Base-by-base conservation (phyloP, 2,797 vertebrate species). In the Heteromormyrus szaboi region DNA sequence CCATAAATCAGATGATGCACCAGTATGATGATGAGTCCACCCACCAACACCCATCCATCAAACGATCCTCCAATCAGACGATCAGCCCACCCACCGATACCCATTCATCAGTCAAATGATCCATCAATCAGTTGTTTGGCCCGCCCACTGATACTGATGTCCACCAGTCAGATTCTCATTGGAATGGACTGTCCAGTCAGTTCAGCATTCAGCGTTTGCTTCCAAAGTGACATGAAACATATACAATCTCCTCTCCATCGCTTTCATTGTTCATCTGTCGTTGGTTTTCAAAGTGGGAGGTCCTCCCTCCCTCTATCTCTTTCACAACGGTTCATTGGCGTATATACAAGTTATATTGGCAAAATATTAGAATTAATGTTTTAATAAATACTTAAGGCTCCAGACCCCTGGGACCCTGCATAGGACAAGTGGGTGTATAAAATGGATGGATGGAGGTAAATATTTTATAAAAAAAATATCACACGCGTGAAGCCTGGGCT, bases 21-120 rank as follows among this genome's bases (percentile, higher is more conserved):
- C 92, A 91, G 90, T 90, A 89, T 91, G 88, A 90, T 72, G 90
- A 92, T 93, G 92, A 91, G 87, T 87, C 91, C 91, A 92, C 91
- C 94, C 91, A 87, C 89, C 91, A 88, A 89, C 90, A 86, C 84
- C 90, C 93, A 94, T 94, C 90, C 85, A 92, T 93, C 93, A 22
- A 46, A 81, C 6, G 2, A 41, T 81, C 41, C 46, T 48, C 46
- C 81, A 84, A 5, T 84, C 81, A 84, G n/a, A 25, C 3, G 46
- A 50, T 50, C 81, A 48, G 41, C 46, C 8, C 46, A 22, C 19
- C 8, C 41, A 29, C 7, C n/a, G 22, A 48, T 51, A 51, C 4
- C 11, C 44, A 84, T 79, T 46, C 41, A 46, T 46, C 41, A 22
- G 76, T 81, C 76, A n/a, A 81, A 46, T 46, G 8, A 81, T 81